Conservation (phyloP, 2,888 invertebrate species). For the Eupeodes latifasciatus region DNA sequence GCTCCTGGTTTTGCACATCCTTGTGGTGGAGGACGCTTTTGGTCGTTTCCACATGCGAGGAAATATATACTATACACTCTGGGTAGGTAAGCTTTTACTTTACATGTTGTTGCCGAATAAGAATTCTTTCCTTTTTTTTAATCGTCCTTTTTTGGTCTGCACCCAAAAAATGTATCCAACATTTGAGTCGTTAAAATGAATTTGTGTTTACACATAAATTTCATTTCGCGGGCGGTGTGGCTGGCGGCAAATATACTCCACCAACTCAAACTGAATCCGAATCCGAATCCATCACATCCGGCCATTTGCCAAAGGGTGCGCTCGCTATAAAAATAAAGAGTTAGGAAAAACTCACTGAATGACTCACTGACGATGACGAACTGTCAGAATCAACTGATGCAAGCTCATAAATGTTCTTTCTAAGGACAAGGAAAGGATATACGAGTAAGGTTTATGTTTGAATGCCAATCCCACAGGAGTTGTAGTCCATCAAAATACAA, state of each 20-base stretch:
- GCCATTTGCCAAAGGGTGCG: slow-evolving; percentile 24
- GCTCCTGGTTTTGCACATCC: background rate
- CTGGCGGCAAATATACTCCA: background rate
- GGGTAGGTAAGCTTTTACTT: background rate
- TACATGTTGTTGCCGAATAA: background rate
- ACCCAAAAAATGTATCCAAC: slow-evolving; percentile 40
- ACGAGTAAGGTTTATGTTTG: background rate
- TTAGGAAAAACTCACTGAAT: slow-evolving; percentile 23
- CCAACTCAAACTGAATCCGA: slow-evolving; percentile 27
- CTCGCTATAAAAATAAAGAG: slow-evolving; percentile 38
- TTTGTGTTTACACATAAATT: slow-evolving; percentile 68
- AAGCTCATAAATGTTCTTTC: slow-evolving; percentile 28
- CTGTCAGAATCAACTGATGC: slow-evolving; percentile 18
- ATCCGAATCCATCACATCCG: background rate
- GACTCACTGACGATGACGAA: background rate
- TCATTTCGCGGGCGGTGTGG: slow-evolving; percentile 42
- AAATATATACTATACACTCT: background rate
- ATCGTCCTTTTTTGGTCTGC: slow-evolving; percentile 29
- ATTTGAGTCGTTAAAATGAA: slow-evolving; percentile 65
- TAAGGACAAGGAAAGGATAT: slow-evolving; percentile 4
- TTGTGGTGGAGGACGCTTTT: slow-evolving; percentile 2
- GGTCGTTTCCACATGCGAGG: background rate
- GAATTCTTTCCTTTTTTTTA: slow-evolving; percentile 20
- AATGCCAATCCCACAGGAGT: background rate
- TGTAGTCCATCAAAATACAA: background rate